Percentiles rank a stretch among this genome's conserved stretches.
Conservation (phyloP, 2,113 vertebrate genomes). For the Tetraodon nigroviridis region DNA sequence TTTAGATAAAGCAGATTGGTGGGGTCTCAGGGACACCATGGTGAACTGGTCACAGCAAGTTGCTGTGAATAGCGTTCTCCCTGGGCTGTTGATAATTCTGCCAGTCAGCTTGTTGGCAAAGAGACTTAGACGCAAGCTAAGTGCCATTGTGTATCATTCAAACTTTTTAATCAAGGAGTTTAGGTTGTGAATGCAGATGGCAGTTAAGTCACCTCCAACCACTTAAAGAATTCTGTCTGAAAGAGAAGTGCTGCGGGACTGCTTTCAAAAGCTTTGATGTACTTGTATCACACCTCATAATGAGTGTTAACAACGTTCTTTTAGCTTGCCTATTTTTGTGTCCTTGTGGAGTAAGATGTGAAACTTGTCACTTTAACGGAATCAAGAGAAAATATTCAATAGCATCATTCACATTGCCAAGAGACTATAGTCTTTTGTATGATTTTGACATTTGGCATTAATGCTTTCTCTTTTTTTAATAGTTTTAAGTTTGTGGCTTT, state of each 20-base stretch:
- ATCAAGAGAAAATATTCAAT: constrained; percentile 8
- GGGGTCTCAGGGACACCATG: constrained; percentile 57
- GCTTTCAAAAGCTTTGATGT: constrained; percentile 36
- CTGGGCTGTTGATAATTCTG: constrained; percentile 40
- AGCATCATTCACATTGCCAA: constrained; percentile 20
- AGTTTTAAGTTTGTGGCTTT: constrained; percentile 15
- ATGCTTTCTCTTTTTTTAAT: background rate
- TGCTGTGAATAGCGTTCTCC: constrained; percentile 10
- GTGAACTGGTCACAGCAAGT: constrained; percentile 44
- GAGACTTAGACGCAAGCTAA: constrained; percentile 52
- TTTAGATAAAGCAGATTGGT: constrained; percentile 34
- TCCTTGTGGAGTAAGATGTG: constrained; percentile 32
- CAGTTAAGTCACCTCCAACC: constrained; percentile 34
- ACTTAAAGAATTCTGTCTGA: constrained; percentile 30
- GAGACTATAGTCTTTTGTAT: constrained; percentile 37
- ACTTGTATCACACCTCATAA: constrained; percentile 10
- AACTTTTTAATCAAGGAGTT: constrained; percentile 60
- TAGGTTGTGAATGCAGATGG: constrained; percentile 37
- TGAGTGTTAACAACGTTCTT: constrained; percentile 37
- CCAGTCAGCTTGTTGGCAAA: constrained; percentile 15
- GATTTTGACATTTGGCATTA: constrained; percentile 23
- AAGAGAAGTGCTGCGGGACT: constrained; percentile 2
- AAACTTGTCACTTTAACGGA: constrained; percentile 38
- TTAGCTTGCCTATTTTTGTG: constrained; percentile 18
- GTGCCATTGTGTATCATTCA: constrained; percentile 41